Evolutionary conservation across 2,888 invertebrate genomes (phyloP), one percentile per base, ranked within the genome.

Genomic region (Archips crataeganus): DNA sequence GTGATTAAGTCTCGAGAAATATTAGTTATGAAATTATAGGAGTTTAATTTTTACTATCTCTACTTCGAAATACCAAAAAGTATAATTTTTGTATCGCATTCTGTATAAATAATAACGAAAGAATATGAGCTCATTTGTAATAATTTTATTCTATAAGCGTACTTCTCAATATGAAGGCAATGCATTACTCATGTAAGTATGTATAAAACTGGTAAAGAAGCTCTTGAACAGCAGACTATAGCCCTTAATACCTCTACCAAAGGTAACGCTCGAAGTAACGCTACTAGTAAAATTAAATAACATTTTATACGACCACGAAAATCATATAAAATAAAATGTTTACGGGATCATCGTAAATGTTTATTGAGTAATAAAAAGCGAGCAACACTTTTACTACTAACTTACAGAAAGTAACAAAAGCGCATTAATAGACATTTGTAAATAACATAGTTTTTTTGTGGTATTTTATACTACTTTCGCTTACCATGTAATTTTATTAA

Each of bases 61-160:
- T 23, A 23, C 23, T 23, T 23, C 23, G 23, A 23, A 23, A 23
- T 23, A 0, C 23, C 23, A 23, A 23, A 23, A 23, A 1, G 23
- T 23, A 23, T 23, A 23, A 23, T 23, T 23, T 23, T 23, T 23
- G 23, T 1, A 23, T 23, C 23, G 23, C 23, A 23, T 23, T 23
- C 23, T 23, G 23, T 23, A 23, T 23, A 1, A 23, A 23, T 1
- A 0, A 1, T 23, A 1, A 23, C 23, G 23, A 23, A 0, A 23
- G 13, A 2, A 5, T 13, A 3, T 32, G 8, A 32, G 0, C 34
- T 63, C 11, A 3, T n/a, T 51, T 54, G 57, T 49, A 63, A 73
- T 73, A 68, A 57, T 63, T 62, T 62, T 81, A 85, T 85, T 84
- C 83, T 71, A 79, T 78, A 78, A 78, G 75, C 84, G 84, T 84